Base-by-base conservation (phyloP, 1,140 invertebrate species). In the Magallana gigas region DNA sequence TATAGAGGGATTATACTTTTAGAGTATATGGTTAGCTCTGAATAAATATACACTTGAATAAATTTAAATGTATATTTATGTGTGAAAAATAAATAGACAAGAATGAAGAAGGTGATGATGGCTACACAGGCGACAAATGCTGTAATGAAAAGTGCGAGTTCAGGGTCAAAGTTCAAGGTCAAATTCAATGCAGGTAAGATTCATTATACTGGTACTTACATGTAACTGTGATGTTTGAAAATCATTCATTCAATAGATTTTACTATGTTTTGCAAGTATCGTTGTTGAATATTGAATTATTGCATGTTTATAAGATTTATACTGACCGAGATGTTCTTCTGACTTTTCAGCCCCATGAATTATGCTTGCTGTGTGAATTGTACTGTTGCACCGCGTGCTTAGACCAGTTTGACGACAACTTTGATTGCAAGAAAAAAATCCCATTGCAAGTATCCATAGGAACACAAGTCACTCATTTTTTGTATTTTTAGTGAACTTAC, bases 101-200 rank as follows among this genome's bases (percentile, higher is more conserved):
- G n/a, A n/a, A n/a, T n/a, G n/a, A n/a, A n/a, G n/a, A n/a, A n/a
- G n/a, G n/a, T n/a, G n/a, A n/a, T n/a, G n/a, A n/a, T n/a, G n/a
- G n/a, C n/a, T n/a, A n/a, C n/a, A 48, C 84, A 9, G 86, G 87
- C 0, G 85, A 91, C 68, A n/a, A 57, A 9, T 91, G 90, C 85
- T 91, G 90, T 85, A 85, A 85, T 57, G n/a, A 56, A 11, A 59
- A 86, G 9, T 89, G 87, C 82, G 59, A 85, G 57, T 76, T 89
- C 6, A 87, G 68, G 8, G 23, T 29, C 68, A 76, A 76, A 29
- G 60, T 62, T 62, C 60, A 3, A 57, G 56, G 23, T 64, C 48
- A 57, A 0, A 86, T 88, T 57, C 23, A 81, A 16, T 90, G 90
- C 86, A 89, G 90, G 90, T 90, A 64, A 76, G 6, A 2, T 80